phyloP scores from a whole-genome alignment of 2,113 vertebrate species.

The Nycticebus coucang region DNA sequence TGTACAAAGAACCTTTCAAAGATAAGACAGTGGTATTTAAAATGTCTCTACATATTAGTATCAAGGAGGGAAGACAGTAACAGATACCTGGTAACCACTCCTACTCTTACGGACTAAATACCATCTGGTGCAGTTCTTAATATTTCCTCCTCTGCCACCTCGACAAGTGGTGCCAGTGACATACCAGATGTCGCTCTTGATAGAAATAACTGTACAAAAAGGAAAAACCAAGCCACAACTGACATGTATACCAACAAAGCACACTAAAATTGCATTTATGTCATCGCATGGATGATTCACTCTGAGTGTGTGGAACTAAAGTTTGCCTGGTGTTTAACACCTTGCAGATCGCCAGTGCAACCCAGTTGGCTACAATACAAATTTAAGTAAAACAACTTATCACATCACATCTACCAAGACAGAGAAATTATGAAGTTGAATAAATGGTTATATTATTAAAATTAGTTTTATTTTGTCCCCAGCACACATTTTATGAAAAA shows the following conservation, averaged over 20 bases:
- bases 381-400: background rate
- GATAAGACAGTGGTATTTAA: constrained; percentile 13
- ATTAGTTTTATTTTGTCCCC: background rate
- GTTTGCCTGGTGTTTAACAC: background rate
- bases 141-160: constrained; percentile 67
- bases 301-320: background rate
- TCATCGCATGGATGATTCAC: background rate
- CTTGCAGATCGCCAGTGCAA: background rate
- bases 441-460: background rate
- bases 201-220: constrained; percentile 41
- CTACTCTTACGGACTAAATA: constrained; percentile 63
- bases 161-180: constrained; percentile 62
- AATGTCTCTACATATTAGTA: constrained; percentile 26
- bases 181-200: constrained; percentile 59
- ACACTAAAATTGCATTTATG: constrained; percentile 37
- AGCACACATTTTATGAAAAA: background rate
- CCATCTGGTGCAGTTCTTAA: constrained; percentile 77
- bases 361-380: background rate
- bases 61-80: constrained; percentile 51
- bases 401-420: background rate
- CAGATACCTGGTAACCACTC: constrained; percentile 64
- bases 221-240: constrained; percentile 32
- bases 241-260: constrained; percentile 60
- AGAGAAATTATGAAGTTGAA: background rate
- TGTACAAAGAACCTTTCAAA: background rate